Evolutionary conservation across 2,888 invertebrate genomes (phyloP), one percentile per base, ranked within the genome.

Genomic region (Tiliacea citrago): DNA sequence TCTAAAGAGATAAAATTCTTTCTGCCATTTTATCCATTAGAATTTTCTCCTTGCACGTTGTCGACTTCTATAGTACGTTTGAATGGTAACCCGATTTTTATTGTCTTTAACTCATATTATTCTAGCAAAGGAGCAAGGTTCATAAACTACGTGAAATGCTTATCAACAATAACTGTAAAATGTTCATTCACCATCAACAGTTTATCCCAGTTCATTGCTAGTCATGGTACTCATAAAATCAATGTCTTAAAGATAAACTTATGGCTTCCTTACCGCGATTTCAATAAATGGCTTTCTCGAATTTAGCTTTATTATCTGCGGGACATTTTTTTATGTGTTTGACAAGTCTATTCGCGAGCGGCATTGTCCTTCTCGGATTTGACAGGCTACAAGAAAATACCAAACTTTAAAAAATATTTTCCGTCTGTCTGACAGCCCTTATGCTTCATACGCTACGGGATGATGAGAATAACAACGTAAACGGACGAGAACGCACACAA

Each of bases 401-500:
- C 6, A 5, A 39, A 39, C 5, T 39, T 6, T 4, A 39, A 39
- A 39, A 39, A 39, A 39, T 4, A 39, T 4, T 4, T 0, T 4
- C 39, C 5, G 7, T 51, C 6, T 29, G 9, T 1, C 18, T 68
- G 79, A n/a, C 83, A 83, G 39, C 83, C 85, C 84, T 61, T 24
- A 68, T 65, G 62, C 67, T 66, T 60, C 69, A 57, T 61, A 70
- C 61, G 47, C 55, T 75, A 68, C 68, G 45, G 42, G 39, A 78
- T 83, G 89, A 88, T 82, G 88, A 84, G 84, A 88, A 80, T 87
- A 83, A 84, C 83, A 79, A 85, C 84, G 83, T 87, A 88, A 89
- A 88, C 87, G 84, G 73, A 84, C 78, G 81, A 83, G 87, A 88
- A 89, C 85, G 73, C 82, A 88, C 88, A 86, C 84, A 87, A 88